phyloP scores from a whole-genome alignment of 2,113 vertebrate species.

The Zapornia atra region DNA sequence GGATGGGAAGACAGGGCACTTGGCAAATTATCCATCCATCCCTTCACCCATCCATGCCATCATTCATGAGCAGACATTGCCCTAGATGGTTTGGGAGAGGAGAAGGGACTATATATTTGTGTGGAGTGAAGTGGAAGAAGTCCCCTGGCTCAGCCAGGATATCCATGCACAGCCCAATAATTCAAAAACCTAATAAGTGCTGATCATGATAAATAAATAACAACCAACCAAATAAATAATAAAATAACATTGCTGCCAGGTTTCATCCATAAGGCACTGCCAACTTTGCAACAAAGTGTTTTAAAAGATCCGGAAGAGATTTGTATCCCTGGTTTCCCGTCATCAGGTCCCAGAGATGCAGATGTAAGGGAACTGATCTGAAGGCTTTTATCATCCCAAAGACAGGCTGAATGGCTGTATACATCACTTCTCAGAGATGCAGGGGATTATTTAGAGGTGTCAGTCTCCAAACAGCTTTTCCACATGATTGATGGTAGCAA shows the following conservation, averaged over 20 bases:
- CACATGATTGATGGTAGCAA: background rate
- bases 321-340: background rate
- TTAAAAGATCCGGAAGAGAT: background rate
- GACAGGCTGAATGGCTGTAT: background rate
- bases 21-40: background rate
- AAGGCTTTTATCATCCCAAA: conserved; percentile 17
- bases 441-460: background rate
- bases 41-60: background rate
- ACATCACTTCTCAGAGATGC: background rate
- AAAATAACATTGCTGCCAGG: background rate
- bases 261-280: background rate
- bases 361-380: background rate
- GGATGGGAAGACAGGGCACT: background rate
- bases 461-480: conserved; percentile 13
- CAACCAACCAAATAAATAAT: background rate
- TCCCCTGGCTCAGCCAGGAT: background rate
- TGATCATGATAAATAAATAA: background rate
- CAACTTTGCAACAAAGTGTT: background rate
- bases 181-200: background rate
- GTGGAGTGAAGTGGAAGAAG: background rate
- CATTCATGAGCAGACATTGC: background rate
- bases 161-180: background rate
- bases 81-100: background rate
- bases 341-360: background rate
- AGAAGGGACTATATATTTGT: background rate